Evolutionary conservation across 2,888 invertebrate species (phyloP).

Genomic region (Hydroisotoma schaefferi): DNA sequence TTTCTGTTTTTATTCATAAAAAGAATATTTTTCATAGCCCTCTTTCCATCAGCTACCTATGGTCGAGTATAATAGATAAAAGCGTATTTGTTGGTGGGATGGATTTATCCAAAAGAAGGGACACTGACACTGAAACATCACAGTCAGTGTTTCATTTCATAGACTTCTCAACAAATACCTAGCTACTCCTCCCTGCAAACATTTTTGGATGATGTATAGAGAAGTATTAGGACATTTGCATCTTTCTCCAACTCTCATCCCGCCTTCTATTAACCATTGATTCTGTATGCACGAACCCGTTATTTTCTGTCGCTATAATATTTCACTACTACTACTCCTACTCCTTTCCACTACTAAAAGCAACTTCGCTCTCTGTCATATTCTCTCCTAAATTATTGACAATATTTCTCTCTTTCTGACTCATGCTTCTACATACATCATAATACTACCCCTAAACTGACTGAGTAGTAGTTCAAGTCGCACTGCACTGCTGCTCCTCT

Average conservation of each 20-base stretch:
- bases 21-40: too few relatives aligned
- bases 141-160: too few relatives aligned
- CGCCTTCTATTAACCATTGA: constrained; percentile 40
- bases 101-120: too few relatives aligned
- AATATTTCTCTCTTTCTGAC: constrained; percentile 38
- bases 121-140: too few relatives aligned
- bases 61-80: too few relatives aligned
- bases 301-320: constrained; percentile 5
- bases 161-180: too few relatives aligned
- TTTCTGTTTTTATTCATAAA: too few relatives aligned
- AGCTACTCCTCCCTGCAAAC: too few relatives aligned
- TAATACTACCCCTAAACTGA: constrained; percentile 7
- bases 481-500: constrained; percentile 15
- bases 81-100: too few relatives aligned
- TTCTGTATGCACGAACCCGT: constrained; percentile 26
- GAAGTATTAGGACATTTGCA: constrained; percentile 48
- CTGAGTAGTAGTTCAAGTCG: background rate
- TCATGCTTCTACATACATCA: constrained; percentile 42
- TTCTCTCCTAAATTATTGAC: constrained; percentile 44
- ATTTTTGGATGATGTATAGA: too few relatives aligned
- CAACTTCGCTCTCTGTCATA: constrained; percentile 17
- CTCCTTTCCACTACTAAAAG: constrained; percentile 21
- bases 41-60: too few relatives aligned
- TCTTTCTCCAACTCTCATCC: constrained; percentile 41
- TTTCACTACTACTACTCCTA: too few relatives aligned